Evolutionary conservation across 2,888 invertebrate species (phyloP).

Genomic region (Abscondita cerata): DNA sequence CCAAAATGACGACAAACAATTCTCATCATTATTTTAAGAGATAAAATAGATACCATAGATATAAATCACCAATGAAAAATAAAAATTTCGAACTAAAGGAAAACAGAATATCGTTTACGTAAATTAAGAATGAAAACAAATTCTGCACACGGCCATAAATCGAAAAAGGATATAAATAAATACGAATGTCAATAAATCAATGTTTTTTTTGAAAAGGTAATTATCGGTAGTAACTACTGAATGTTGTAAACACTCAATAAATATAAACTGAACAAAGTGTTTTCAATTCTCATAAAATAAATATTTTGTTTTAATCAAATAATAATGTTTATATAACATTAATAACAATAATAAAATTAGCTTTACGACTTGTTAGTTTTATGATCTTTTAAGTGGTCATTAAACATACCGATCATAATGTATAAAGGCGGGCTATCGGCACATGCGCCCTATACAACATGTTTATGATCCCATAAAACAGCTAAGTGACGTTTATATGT

Average conservation of each 20-base stretch:
- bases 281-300: slow-evolving; percentile 5
- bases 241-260: slow-evolving; percentile 17
- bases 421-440: slow-evolving; percentile 48
- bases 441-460: slow-evolving; percentile 51
- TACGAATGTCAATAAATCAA: not conserved
- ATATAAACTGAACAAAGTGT: slow-evolving; percentile 12
- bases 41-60: too few species aligned
- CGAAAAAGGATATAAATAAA: too few species aligned
- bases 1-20: too few species aligned
- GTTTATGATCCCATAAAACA: slow-evolving; percentile 56
- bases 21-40: too few species aligned
- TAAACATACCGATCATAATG: slow-evolving; percentile 44
- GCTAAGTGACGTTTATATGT: slow-evolving; percentile 56
- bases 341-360: slow-evolving; percentile 34
- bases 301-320: slow-evolving; percentile 25
- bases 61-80: too few species aligned
- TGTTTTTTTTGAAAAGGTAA: not conserved
- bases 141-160: too few species aligned
- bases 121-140: too few species aligned
- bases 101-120: too few species aligned
- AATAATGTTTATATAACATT: slow-evolving; percentile 28
- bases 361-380: slow-evolving; percentile 43
- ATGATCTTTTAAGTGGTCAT: slow-evolving; percentile 52
- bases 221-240: slow-evolving; percentile 8
- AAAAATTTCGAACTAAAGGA: too few species aligned